These are phyloP conservation scores for Pluvialis apricaria DNA, from an alignment of 2,113 vertebrate genomes.

Conservation along the genomic window DNA sequence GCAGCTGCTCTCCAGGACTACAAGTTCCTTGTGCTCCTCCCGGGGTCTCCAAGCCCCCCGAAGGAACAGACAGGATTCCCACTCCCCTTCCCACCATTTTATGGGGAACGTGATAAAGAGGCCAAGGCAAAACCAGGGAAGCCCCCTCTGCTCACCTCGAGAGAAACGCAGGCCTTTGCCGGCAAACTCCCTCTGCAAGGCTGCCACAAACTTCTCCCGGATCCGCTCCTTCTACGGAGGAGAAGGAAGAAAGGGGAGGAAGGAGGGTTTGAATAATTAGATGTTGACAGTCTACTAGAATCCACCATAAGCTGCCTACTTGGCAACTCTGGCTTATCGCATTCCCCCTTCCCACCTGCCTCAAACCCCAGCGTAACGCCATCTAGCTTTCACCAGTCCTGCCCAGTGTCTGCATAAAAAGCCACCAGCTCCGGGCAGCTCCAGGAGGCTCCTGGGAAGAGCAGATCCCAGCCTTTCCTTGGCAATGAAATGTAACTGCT, in stretches of 20 bases:
- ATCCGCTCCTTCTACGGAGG: slow-evolving; percentile 88
- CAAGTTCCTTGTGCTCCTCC: neutral
- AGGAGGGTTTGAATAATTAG: neutral
- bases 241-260: neutral
- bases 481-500: neutral
- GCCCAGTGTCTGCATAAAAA: neutral
- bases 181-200: slow-evolving; percentile 91
- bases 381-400: neutral
- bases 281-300: neutral
- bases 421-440: neutral
- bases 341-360: neutral
- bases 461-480: neutral
- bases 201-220: slow-evolving; percentile 94
- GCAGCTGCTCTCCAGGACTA: neutral
- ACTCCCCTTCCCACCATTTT: neutral
- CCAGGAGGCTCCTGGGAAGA: neutral
- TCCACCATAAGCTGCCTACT: neutral
- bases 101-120: neutral
- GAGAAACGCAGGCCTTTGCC: slow-evolving; percentile 94
- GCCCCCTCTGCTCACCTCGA: slow-evolving; percentile 76
- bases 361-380: neutral
- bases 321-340: neutral
- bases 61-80: neutral
- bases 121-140: neutral
- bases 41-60: neutral